Conservation (phyloP, 1,140 invertebrate genomes). For the Heliconius himera region DNA sequence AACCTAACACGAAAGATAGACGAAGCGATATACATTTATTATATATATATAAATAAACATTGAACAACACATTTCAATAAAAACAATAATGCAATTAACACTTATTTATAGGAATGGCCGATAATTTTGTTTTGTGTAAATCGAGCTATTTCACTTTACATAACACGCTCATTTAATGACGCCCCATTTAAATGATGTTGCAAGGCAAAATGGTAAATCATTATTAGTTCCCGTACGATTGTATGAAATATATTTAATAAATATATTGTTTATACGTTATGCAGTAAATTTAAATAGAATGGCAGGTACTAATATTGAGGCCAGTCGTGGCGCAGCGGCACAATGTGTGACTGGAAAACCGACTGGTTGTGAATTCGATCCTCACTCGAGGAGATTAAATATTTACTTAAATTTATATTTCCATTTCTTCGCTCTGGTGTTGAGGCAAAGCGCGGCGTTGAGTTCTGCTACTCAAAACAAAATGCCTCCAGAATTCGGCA, state of each 20-base stretch:
- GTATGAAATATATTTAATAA: slow-evolving; percentile 12
- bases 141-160: slow-evolving; percentile 33
- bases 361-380: too few species aligned
- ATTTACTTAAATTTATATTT: too few species aligned
- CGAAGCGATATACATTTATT: neutral
- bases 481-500: too few species aligned
- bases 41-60: neutral
- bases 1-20: neutral
- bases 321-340: too few species aligned
- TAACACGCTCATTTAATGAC: slow-evolving; percentile 35
- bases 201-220: slow-evolving; percentile 32
- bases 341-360: too few species aligned
- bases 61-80: slow-evolving; percentile 14
- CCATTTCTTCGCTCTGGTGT: too few species aligned
- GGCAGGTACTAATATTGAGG: too few species aligned
- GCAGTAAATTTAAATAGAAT: too few species aligned
- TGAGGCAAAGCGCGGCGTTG: too few species aligned
- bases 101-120: slow-evolving; percentile 21
- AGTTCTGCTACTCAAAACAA: too few species aligned
- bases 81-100: slow-evolving; percentile 28
- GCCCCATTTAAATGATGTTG: slow-evolving; percentile 34
- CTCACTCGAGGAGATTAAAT: too few species aligned
- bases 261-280: neutral
- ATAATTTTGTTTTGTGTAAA: slow-evolving; percentile 31
- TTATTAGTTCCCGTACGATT: slow-evolving; percentile 10